Base-by-base conservation (phyloP, 2,113 vertebrate genomes). In the Uria aalge region DNA sequence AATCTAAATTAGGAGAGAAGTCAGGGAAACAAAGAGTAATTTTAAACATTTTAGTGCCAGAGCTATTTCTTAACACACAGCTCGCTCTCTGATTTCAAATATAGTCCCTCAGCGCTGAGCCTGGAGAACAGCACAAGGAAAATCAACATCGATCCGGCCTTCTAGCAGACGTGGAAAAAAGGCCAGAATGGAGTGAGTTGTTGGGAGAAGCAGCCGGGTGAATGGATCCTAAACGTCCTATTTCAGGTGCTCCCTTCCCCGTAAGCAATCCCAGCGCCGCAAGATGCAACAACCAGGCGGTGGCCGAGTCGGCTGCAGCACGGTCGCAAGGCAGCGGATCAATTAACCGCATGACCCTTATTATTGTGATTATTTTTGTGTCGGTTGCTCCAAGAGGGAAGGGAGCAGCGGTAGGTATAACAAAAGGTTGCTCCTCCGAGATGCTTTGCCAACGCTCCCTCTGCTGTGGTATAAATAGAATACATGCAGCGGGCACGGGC, bases 391-490 rank as follows among this genome's bases (percentile, higher is more conserved):
- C 74, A 62, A 41, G 34, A 73, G 48, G 41, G 63, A 94, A 96
- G 38, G 71, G 57, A 96, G 82, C 72, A 94, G 88, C 55, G 71
- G 81, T 68, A 92, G 75, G 88, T 96, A 55, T 83, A 94, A 96
- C 92, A 96, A 95, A 97, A 96, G 89, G 64, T 84, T 86, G 77
- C 66, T 97, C 66, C 88, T 90, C 69, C 18, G 72, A 90, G 88
- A 84, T 92, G 92, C 92, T 95, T 97, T 97, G 94, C 94, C 90
- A 94, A 96, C 73, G 45, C 96, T 98, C 96, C 97, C 97, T 97
- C 97, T 98, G 64, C 94, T 96, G 97, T 96, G 94, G 88, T 87
- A 86, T 85, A 95, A 92, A 96, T 66, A 96, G 96, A 98, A 98
- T 97, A 97, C 97, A 97, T 73, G 90, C 76, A 81, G 69, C 6